These are phyloP conservation scores for Agelas oroides DNA, from an alignment of 37 sponge, comb jelly and placozoan species.

Conservation along the genomic window DNA sequence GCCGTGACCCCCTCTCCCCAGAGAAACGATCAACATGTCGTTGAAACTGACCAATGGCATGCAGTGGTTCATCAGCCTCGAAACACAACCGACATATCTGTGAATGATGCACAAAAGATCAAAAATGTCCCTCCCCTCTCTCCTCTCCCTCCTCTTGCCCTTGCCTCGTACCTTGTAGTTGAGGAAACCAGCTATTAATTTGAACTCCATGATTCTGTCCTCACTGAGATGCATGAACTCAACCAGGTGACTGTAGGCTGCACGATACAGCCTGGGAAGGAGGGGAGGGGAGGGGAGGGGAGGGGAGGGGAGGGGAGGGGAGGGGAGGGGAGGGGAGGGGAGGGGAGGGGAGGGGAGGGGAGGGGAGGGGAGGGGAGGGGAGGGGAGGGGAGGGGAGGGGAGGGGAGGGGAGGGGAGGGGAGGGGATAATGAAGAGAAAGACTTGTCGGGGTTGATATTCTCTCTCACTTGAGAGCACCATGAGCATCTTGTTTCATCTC, in stretches of 20 bases:
- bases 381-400: background rate
- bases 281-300: background rate
- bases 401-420: background rate
- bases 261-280: constrained; percentile 66
- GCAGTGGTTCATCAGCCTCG: constrained; percentile 59
- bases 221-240: constrained; percentile 70
- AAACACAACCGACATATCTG: constrained; percentile 92
- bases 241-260: constrained; percentile 64
- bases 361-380: background rate
- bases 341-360: background rate
- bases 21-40: constrained; percentile 84
- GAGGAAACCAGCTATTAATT: constrained; percentile 86
- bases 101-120: too few relatives aligned
- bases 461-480: constrained; percentile 62
- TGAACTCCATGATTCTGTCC: constrained; percentile 82
- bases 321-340: background rate
- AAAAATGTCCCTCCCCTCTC: too few relatives aligned
- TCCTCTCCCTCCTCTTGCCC: too few relatives aligned
- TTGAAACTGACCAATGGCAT: constrained; percentile 82
- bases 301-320: background rate
- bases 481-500: constrained; percentile 85
- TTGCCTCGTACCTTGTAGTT: constrained; percentile 80
- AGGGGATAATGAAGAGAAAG: background rate
- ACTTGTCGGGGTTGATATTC: background rate
- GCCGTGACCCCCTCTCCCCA: constrained; percentile 47